Evolutionary conservation across 2,113 vertebrate species (phyloP).

Genomic region (Plectropomus leopardus): DNA sequence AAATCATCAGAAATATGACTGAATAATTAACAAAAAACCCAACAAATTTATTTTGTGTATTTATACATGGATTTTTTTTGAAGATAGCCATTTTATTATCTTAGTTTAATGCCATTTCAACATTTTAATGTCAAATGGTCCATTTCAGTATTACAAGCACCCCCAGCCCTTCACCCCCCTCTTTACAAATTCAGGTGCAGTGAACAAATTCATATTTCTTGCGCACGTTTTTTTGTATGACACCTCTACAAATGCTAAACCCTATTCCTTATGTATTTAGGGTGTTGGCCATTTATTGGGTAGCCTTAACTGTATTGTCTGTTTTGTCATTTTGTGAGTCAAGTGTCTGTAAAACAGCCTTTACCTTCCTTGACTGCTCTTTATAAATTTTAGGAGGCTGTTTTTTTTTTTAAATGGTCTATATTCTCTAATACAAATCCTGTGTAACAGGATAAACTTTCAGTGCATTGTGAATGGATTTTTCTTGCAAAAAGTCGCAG

Average conservation of each 20-base stretch:
- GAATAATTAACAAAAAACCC: too few species aligned
- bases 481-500: slow-evolving; percentile 4
- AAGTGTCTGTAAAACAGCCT: slow-evolving; percentile 38
- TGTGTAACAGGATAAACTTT: slow-evolving; percentile 35
- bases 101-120: too few species aligned
- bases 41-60: too few species aligned
- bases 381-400: slow-evolving; percentile 22
- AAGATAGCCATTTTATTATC: too few species aligned
- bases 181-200: neutral
- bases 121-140: too few species aligned
- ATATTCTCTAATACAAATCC: slow-evolving; percentile 17
- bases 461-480: slow-evolving; percentile 19
- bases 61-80: too few species aligned
- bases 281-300: slow-evolving; percentile 17
- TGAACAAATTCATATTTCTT: slow-evolving; percentile 24
- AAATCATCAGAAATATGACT: too few species aligned
- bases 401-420: slow-evolving; percentile 12
- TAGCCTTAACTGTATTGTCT: neutral
- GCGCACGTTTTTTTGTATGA: slow-evolving; percentile 2
- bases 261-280: slow-evolving; percentile 8
- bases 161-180: too few species aligned
- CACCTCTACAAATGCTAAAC: slow-evolving; percentile 12
- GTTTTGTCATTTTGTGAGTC: slow-evolving; percentile 16
- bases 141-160: too few species aligned
- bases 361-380: slow-evolving; percentile 29